Evolutionary conservation across 2,113 vertebrate species (phyloP).

Genomic region (Python bivittatus): DNA sequence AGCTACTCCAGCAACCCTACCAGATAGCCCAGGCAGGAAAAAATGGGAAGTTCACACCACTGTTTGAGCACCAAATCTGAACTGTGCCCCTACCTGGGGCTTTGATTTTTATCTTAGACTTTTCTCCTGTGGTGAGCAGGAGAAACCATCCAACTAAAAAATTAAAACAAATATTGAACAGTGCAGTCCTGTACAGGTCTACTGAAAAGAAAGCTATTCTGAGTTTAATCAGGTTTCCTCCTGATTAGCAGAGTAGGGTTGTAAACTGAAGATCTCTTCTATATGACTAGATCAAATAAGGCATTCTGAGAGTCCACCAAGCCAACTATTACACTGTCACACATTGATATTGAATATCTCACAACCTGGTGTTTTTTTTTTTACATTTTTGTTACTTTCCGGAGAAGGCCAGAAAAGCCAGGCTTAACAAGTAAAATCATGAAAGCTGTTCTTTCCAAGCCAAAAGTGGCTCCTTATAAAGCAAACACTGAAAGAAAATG

Average conservation of each 20-base stretch:
- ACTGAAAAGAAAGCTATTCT: background rate
- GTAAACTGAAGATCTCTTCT: background rate
- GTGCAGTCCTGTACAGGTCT: background rate
- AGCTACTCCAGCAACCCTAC: background rate
- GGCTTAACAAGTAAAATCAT: background rate
- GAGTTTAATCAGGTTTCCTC: background rate
- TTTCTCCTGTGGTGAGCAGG: background rate
- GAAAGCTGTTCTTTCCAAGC: background rate
- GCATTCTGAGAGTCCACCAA: background rate
- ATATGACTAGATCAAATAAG: background rate
- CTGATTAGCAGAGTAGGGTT: background rate
- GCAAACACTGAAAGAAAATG: background rate
- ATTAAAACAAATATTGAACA: background rate
- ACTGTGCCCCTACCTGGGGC: background rate
- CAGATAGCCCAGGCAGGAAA: background rate
- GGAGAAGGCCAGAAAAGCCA: background rate
- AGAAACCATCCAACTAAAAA: background rate
- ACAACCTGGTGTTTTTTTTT: background rate
- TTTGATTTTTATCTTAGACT: background rate
- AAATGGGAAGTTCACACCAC: background rate
- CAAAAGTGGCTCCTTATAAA: background rate
- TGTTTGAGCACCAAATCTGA: background rate
- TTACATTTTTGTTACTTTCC: background rate
- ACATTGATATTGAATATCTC: background rate
- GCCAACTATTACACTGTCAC: background rate